Base-by-base conservation (phyloP, 2,797 vertebrate genomes). In the Poecilia wingei region DNA sequence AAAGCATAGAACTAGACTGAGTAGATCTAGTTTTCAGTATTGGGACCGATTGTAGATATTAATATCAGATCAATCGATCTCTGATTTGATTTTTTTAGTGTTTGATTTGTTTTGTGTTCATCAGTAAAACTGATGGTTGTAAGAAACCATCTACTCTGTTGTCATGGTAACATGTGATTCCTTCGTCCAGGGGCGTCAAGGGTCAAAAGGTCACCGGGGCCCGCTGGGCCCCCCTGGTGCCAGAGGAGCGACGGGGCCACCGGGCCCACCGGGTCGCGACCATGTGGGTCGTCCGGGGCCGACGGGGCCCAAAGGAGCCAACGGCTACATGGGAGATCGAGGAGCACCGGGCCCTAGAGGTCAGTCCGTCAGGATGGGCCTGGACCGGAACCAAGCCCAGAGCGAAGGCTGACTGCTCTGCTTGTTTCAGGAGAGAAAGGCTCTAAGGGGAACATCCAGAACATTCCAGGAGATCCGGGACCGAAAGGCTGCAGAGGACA, bases 341-440 rank as follows among this genome's bases (percentile, higher is more conserved):
- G 95, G 95, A 72, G 79, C 72, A 61, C 73, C 87, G 71, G 95
- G 95, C 82, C 64, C 55, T 4, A 82, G 79, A 90, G 95, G 94
- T 94, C 51, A 86, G 82, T 68, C 16, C 13, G n/a, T 64, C 20
- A 31, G 18, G 33, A n/a, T 1, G 49, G 20, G 6, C 59, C 31
- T n/a, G n/a, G 25, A 68, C 25, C 22, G 22, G 14, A 31, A 71
- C 10, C 0, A 2, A 6, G 13, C 5, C 36, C 9, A 14, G 16
- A 45, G 0, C 0, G 28, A 70, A 31, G 18, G 13, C 33, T 75
- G 16, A 81, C 13, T 1, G 1, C 0, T 75, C n/a, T 78, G 5
- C 79, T 0, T 80, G 22, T 78, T 79, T 73, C 79, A 95, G 95
- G 95, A 4, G 89, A 93, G 72, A 94, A 93, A 74, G 95, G 94